These are phyloP conservation scores for Bombyx mori DNA, from an alignment of 1,140 invertebrate genomes.

Conservation along the genomic window ASM3026992v2 NC_085131.1:3683001-3683500, in stretches of 20 bases:
- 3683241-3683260: conserved; percentile 54
- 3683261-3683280: conserved; percentile 44
- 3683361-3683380: conserved; percentile 48
- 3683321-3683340: conserved; percentile 39
- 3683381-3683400: conserved; percentile 43
- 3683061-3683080: too few species aligned
- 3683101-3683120: too few species aligned
- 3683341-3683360: conserved; percentile 21
- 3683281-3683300: conserved; percentile 57
- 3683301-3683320: conserved; percentile 59
- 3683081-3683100: too few species aligned
- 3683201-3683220: conserved; percentile 4
- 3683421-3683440: conserved; percentile 48
- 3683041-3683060: too few species aligned
- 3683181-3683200: too few species aligned
- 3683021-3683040: too few species aligned
- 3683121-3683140: too few species aligned
- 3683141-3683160: too few species aligned
- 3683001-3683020: too few species aligned
- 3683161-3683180: too few species aligned
- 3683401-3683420: conserved; percentile 49
- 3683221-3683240: conserved; percentile 23
- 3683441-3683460: conserved; percentile 41
- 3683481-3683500: conserved; percentile 70
- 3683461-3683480: conserved; percentile 65